Percentiles rank a stretch among this genome's conserved stretches.
Evolutionary conservation across 92 coral and sea anemone species (phyloP).

Genomic region (Meandrina meandrites): DNA sequence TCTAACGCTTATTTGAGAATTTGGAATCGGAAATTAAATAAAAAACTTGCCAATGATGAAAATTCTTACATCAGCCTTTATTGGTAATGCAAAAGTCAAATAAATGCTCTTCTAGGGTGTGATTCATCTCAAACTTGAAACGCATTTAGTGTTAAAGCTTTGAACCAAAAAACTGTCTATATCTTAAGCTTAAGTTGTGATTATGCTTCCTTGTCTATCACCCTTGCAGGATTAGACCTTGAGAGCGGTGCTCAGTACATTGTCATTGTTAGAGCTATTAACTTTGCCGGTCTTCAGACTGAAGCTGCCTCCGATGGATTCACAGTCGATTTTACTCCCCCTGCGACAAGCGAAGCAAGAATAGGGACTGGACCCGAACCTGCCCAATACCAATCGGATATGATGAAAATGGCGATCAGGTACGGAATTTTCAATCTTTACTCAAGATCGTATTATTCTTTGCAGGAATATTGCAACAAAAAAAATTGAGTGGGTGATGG

Average conservation of each 20-base stretch:
- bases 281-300: slow-evolving; percentile 72
- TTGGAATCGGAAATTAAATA: too few species aligned
- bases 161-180: too few species aligned
- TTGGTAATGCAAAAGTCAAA: too few species aligned
- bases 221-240: slow-evolving; percentile 68
- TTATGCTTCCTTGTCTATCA: neutral
- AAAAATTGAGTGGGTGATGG: too few species aligned
- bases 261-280: slow-evolving; percentile 70
- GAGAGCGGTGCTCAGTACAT: slow-evolving; percentile 75
- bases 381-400: slow-evolving; percentile 52
- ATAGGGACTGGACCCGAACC: slow-evolving; percentile 49
- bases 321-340: slow-evolving; percentile 84
- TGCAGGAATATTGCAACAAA: neutral
- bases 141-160: too few species aligned
- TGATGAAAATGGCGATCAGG: slow-evolving; percentile 42
- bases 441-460: neutral
- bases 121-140: too few species aligned
- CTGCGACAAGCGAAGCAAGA: slow-evolving; percentile 56
- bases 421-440: neutral
- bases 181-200: too few species aligned
- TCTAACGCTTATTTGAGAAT: too few species aligned
- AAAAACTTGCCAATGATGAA: too few species aligned
- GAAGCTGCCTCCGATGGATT: slow-evolving; percentile 79
- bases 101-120: too few species aligned
- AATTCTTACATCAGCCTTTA: too few species aligned